Evolutionary conservation across 2,797 vertebrate genomes (phyloP).

Genomic region (Phataginus tricuspis): DNA sequence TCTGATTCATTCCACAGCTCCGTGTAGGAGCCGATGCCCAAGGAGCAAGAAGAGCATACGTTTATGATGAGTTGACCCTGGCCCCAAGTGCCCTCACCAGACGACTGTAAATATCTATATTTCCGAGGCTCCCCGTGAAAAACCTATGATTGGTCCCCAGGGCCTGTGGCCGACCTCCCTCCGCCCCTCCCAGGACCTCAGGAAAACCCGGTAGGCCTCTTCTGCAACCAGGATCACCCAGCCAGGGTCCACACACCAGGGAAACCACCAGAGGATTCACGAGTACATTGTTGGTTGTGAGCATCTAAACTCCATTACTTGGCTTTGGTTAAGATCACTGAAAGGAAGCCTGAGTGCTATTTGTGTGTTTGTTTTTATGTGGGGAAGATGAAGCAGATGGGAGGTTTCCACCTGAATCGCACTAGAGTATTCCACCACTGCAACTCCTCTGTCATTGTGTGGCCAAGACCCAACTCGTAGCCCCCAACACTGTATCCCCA

Average conservation of each 20-base stretch:
- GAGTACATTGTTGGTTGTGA: background rate
- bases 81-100: conserved; percentile 1
- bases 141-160: background rate
- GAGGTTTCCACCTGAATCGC: background rate
- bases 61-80: conserved; percentile 36
- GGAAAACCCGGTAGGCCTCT: background rate
- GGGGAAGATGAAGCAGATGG: background rate
- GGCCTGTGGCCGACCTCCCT: background rate
- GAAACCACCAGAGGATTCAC: background rate
- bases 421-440: background rate
- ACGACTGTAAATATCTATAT: conserved; percentile 28
- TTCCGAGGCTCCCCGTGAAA: background rate
- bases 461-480: background rate
- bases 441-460: conserved; percentile 53
- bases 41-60: background rate
- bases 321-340: background rate
- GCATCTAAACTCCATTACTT: background rate
- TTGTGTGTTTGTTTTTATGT: conserved; percentile 44
- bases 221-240: background rate
- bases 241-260: background rate
- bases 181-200: background rate
- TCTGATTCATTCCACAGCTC: conserved; percentile 13
- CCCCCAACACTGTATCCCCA: background rate
- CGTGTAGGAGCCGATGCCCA: background rate
- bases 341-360: background rate